Conservation (phyloP, 2,888 invertebrate species). For the Acleris emargana region DNA sequence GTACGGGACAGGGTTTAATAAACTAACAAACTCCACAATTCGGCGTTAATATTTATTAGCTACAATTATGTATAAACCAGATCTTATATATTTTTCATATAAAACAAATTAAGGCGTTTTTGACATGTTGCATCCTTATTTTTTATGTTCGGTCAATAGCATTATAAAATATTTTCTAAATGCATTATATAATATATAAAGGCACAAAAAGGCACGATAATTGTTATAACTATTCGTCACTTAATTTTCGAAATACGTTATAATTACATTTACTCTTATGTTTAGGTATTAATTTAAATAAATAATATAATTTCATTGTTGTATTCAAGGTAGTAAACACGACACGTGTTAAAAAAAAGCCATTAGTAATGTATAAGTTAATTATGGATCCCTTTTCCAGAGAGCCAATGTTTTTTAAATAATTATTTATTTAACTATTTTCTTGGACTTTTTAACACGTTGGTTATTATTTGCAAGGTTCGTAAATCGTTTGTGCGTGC, state of each 20-base stretch:
- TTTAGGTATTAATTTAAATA: conserved; percentile 31
- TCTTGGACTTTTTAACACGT: no score
- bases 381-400: background rate
- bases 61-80: conserved; percentile 28
- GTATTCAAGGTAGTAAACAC: conserved; percentile 25
- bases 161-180: conserved; percentile 28
- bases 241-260: no score
- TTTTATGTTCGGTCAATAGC: conserved; percentile 12
- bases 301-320: conserved; percentile 31
- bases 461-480: background rate
- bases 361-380: no score
- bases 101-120: conserved; percentile 8
- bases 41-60: conserved; percentile 36
- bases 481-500: background rate
- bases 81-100: conserved; percentile 16
- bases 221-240: conserved; percentile 11
- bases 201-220: conserved; percentile 19
- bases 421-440: background rate
- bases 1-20: background rate
- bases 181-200: conserved; percentile 30
- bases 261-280: conserved; percentile 18
- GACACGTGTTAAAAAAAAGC: background rate
- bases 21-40: background rate
- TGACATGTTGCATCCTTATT: conserved; percentile 4
- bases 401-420: background rate